phyloP scores from a whole-genome alignment of 2,888 invertebrate genomes.

The Scaptomyza reducta region DNA sequence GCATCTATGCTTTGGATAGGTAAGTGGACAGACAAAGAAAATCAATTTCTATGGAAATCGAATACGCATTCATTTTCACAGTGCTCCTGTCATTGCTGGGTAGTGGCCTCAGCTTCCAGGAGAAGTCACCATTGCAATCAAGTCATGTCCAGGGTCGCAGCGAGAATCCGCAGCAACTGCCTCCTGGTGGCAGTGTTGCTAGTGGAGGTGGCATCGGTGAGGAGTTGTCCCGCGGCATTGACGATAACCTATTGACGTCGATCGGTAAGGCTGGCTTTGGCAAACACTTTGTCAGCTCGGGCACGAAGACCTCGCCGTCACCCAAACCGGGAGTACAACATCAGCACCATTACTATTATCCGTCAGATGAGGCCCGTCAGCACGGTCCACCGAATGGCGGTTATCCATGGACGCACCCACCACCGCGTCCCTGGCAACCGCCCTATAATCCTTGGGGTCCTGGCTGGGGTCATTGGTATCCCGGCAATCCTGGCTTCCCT shows the following conservation, averaged over 20 bases:
- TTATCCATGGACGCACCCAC: conserved; percentile 39
- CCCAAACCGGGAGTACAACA: conserved; percentile 59
- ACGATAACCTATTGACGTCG: conserved; percentile 57
- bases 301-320: conserved; percentile 40
- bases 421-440: conserved; percentile 44
- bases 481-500: conserved; percentile 33
- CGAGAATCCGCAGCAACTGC: conserved; percentile 25
- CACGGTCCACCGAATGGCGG: conserved; percentile 42
- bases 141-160: conserved; percentile 46
- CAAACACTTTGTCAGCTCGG: conserved; percentile 57
- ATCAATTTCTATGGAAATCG: not conserved
- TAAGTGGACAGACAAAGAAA: conserved; percentile 28
- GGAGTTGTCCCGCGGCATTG: conserved; percentile 52
- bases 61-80: conserved; percentile 18
- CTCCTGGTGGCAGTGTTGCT: conserved; percentile 5
- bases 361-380: conserved; percentile 57
- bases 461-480: conserved; percentile 34
- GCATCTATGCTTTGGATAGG: conserved; percentile 56
- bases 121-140: conserved; percentile 54
- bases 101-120: conserved; percentile 50
- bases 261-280: conserved; percentile 68
- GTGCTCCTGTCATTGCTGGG: conserved; percentile 50
- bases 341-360: conserved; percentile 70
- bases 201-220: conserved; percentile 23
- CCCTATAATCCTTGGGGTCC: conserved; percentile 34